Base-by-base conservation (phyloP, 2,113 vertebrate species). In the Sapayoa aenigma region DNA sequence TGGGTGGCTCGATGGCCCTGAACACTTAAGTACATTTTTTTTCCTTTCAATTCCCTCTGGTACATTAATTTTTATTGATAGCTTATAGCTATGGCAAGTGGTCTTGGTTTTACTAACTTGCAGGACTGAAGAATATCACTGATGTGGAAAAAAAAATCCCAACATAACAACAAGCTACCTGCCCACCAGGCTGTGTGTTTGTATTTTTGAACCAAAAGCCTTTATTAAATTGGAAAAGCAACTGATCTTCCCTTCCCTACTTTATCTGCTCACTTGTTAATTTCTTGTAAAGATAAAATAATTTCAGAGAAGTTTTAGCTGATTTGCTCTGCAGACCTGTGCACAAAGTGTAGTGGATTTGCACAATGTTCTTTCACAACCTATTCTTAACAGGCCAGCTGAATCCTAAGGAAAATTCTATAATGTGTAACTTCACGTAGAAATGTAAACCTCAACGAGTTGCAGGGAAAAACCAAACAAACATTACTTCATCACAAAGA, bases 61-160 rank as follows among this genome's bases (percentile, higher is more conserved):
- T 97, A 98, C 97, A 97, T 98, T 98, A 98, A 98, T 98, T 98
- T 97, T 98, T 98, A 98, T 97, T 97, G 97, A 97, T 97, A 96
- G 97, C 95, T 97, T 93, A 95, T 91, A 97, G 97, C 96, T 96
- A 96, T 94, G 95, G 97, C 92, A 97, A 98, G 97, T 97, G 97
- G 97, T 97, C 97, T 96, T 94, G 89, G 93, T 97, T 98, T 98
- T 98, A 98, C 97, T 97, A 97, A 97, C 97, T 97, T 96, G 95
- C 97, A 98, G 97, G 97, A 96, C 97, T 97, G 96, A 95, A 85
- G 94, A 96, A 91, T 91, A 83, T 72, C 89, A 95, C 52, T 94
- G 94, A 94, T 87, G 96, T 94, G 90, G 84, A 91, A 95, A 93
- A 92, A 79, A 87, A 93, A 63, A 7, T 0, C 49, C 76, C 88